Percentiles rank a stretch among this genome's conserved stretches.
Evolutionary conservation across 1,140 invertebrate species (phyloP).

Genomic region (Drosophila azteca): DNA sequence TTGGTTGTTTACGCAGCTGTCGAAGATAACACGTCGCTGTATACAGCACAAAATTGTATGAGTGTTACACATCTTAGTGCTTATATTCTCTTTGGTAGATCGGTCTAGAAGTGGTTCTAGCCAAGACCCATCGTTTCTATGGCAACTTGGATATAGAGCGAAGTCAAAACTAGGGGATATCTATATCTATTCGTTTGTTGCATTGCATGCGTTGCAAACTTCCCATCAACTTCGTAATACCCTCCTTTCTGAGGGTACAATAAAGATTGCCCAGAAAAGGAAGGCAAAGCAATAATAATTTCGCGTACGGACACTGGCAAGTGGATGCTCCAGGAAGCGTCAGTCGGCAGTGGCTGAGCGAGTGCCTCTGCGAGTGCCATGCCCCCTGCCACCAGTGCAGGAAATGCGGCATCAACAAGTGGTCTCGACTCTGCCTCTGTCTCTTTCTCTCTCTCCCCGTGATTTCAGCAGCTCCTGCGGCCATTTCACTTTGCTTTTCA

Average conservation of each 20-base stretch:
- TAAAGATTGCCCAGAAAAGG: slow-evolving; percentile 40
- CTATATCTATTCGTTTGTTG: no score
- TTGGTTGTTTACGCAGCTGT: no score
- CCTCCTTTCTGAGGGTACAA: slow-evolving; percentile 16
- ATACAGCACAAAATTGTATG: no score
- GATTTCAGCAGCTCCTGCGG: slow-evolving; percentile 59
- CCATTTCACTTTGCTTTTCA: slow-evolving; percentile 80
- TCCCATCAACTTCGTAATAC: not conserved
- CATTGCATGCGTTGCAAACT: no score
- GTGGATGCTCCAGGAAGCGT: slow-evolving; percentile 72
- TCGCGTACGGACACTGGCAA: slow-evolving; percentile 67
- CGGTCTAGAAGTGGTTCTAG: no score
- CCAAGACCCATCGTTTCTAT: no score
- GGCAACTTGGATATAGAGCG: no score
- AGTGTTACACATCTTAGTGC: no score
- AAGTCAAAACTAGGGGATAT: no score
- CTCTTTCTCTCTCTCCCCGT: slow-evolving; percentile 17
- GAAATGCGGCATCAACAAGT: slow-evolving; percentile 65
- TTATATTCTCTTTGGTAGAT: no score
- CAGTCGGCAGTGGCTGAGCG: slow-evolving; percentile 51
- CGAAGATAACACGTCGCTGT: no score
- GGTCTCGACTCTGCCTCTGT: not conserved
- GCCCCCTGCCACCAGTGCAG: slow-evolving; percentile 14
- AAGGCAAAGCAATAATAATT: slow-evolving; percentile 76
- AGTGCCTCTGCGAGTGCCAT: not conserved